Evolutionary conservation across 2,113 vertebrate genomes (phyloP).

Genomic region (Rattus rattus): DNA sequence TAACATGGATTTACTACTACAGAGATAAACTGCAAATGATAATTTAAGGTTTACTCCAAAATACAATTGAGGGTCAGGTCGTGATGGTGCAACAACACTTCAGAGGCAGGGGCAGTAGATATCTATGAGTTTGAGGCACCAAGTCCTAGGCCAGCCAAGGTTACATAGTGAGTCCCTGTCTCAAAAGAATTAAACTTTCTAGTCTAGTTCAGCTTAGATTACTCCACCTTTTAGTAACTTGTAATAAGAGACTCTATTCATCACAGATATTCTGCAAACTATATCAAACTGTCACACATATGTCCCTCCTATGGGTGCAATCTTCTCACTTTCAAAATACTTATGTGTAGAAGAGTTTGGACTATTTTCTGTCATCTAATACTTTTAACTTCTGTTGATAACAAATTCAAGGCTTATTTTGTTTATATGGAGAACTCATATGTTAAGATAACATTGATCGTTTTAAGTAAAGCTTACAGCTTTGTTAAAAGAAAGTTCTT

Average conservation of each 20-base stretch:
- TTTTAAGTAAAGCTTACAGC: not conserved
- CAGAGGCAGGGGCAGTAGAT: not conserved
- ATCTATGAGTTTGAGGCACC: not conserved
- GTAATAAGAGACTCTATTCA: not conserved
- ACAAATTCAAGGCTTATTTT: not conserved
- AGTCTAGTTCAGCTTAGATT: not conserved
- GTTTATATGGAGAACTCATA: not conserved
- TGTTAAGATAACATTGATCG: not conserved
- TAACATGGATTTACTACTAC: not conserved
- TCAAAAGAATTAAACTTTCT: not conserved
- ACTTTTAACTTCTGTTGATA: not conserved
- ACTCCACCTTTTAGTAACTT: not conserved
- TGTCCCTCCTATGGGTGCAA: rapidly evolving
- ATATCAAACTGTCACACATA: rapidly evolving
- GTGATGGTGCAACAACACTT: too few relatives aligned
- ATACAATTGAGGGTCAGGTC: not conserved
- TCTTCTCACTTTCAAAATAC: not conserved
- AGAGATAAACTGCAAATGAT: not conserved
- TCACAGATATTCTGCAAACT: not conserved
- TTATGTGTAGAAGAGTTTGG: not conserved
- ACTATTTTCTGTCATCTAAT: not conserved
- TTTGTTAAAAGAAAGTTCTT: not conserved
- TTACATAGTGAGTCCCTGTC: not conserved
- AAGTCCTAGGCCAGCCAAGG: not conserved
- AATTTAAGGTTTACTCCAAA: constrained; percentile 1